Evolutionary conservation across 1,140 invertebrate species (phyloP).

Genomic region (Diabrotica undecimpunctata): DNA sequence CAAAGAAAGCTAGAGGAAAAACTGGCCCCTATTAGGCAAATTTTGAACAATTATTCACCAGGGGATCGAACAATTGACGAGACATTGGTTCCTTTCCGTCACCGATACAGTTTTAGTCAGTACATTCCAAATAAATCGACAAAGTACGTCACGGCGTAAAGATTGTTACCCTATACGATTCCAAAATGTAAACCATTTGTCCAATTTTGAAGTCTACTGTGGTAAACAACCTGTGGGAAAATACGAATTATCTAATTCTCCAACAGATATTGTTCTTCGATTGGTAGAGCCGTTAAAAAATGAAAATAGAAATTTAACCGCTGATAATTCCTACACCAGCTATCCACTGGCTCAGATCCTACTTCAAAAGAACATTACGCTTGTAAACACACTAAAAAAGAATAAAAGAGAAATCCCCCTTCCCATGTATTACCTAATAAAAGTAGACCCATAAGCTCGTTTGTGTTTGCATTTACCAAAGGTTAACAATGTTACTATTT

Average conservation of each 20-base stretch:
- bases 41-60: neutral
- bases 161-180: too few species aligned
- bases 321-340: neutral
- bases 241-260: neutral
- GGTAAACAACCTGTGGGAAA: neutral
- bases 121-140: too few species aligned
- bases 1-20: neutral
- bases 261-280: too few species aligned
- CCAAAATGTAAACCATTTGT: neutral
- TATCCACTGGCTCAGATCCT: neutral
- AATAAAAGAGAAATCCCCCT: neutral
- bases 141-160: too few species aligned
- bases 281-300: too few species aligned
- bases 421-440: neutral
- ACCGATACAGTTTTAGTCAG: too few species aligned
- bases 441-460: neutral
- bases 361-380: too few species aligned
- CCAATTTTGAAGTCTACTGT: neutral
- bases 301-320: too few species aligned
- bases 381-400: neutral
- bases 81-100: too few species aligned
- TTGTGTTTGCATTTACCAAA: too few species aligned
- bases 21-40: neutral
- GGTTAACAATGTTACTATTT: too few species aligned
- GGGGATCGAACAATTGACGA: neutral